Percentiles rank a stretch among this genome's conserved stretches.
Evolutionary conservation across 2,797 vertebrate species (phyloP).

Genomic region (Tokudaia tokunoshimensis): DNA sequence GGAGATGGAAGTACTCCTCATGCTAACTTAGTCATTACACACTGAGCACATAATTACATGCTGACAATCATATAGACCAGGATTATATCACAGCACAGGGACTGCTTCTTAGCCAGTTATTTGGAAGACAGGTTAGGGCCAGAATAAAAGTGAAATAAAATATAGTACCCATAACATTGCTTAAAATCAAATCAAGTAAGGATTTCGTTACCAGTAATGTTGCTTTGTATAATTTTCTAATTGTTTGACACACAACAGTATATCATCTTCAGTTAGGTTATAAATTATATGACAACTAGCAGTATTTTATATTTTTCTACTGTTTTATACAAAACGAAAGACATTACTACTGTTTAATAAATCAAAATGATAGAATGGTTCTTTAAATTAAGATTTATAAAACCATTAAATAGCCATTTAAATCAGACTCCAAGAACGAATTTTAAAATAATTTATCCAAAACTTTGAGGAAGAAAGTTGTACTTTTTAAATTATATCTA

Average conservation of each 20-base stretch:
- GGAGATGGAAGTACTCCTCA: neutral
- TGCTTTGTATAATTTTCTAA: slow-evolving; percentile 38
- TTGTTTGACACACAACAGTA: neutral
- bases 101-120: neutral
- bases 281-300: neutral
- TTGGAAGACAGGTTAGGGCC: neutral
- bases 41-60: neutral
- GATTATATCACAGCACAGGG: neutral
- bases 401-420: slow-evolving; percentile 39
- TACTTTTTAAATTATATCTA: neutral
- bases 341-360: neutral
- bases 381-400: slow-evolving; percentile 19
- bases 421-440: slow-evolving; percentile 46
- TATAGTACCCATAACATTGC: neutral
- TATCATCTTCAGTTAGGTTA: neutral
- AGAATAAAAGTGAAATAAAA: neutral
- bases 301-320: slow-evolving; percentile 26
- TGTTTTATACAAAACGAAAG: neutral
- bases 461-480: neutral
- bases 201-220: neutral
- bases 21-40: neutral
- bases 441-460: slow-evolving; percentile 4
- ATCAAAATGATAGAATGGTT: slow-evolving; percentile 41
- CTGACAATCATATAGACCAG: neutral
- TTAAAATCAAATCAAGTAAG: neutral